phyloP scores from a whole-genome alignment of 2,797 vertebrate genomes.

The Poeciliopsis infans region DNA sequence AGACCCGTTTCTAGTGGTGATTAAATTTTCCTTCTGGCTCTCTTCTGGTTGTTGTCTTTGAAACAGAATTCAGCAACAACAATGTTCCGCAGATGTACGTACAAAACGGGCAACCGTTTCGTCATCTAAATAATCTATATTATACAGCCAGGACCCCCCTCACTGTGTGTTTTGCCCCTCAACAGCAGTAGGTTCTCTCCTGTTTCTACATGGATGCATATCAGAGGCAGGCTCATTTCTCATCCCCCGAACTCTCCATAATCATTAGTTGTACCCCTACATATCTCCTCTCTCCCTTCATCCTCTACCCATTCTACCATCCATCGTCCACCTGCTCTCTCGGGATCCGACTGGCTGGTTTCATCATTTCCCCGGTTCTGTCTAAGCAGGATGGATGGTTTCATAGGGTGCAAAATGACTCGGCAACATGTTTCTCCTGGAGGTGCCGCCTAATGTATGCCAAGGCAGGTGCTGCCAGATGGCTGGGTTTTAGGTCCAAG shows the following conservation, averaged over 20 bases:
- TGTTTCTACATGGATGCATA: conserved; percentile 18
- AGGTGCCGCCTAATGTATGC: conserved; percentile 36
- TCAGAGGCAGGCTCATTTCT: conserved; percentile 35
- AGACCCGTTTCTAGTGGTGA: neutral
- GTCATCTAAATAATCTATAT: neutral
- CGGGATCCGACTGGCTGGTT: neutral
- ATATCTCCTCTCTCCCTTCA: conserved; percentile 4
- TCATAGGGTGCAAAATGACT: conserved; percentile 27
- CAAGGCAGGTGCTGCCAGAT: conserved; percentile 35
- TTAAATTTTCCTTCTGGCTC: conserved; percentile 2
- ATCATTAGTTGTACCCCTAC: conserved; percentile 20
- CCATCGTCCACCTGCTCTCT: neutral
- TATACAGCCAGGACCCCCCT: neutral
- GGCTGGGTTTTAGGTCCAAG: conserved; percentile 24
- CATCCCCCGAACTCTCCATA: conserved; percentile 5
- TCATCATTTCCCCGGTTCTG: conserved; percentile 3
- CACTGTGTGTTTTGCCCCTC: neutral
- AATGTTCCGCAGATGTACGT: neutral
- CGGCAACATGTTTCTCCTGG: conserved; percentile 18
- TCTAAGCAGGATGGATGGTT: conserved; percentile 19
- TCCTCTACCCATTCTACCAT: neutral
- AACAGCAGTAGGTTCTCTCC: conserved; percentile 11
- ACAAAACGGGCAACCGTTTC: neutral
- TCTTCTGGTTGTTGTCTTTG: neutral
- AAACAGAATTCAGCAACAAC: neutral